phyloP scores from a whole-genome alignment of 2,113 vertebrate genomes.

The Oreochromis spilurus region DNA sequence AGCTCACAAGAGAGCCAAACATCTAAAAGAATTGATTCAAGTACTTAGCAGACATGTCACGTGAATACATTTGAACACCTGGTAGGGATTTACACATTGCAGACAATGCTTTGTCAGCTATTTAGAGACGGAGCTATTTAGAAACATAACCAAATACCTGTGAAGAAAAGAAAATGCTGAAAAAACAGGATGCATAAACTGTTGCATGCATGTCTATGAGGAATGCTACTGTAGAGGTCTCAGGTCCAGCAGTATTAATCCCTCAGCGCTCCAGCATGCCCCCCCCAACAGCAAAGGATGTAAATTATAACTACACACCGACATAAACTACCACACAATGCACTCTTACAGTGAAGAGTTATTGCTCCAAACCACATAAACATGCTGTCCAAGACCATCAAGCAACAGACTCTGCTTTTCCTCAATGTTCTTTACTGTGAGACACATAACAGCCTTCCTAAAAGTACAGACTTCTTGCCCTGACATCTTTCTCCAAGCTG shows the following conservation, averaged over 20 bases:
- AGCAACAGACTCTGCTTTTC: neutral
- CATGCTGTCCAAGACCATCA: neutral
- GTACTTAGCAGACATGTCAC: conserved; percentile 9
- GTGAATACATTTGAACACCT: conserved; percentile 37
- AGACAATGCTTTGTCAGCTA: conserved; percentile 30
- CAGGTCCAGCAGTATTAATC: neutral
- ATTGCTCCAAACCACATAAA: neutral
- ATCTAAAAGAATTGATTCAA: neutral
- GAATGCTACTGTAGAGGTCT: neutral
- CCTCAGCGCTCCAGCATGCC: neutral
- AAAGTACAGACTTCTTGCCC: conserved; percentile 11
- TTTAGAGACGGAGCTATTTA: neutral
- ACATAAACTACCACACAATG: neutral
- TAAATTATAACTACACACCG: neutral
- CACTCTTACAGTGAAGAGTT: neutral
- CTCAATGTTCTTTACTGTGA: neutral
- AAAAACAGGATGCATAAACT: neutral
- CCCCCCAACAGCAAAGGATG: neutral
- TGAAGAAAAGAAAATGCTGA: neutral
- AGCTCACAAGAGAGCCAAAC: conserved; percentile 29
- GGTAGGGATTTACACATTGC: conserved; percentile 18
- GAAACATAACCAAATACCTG: neutral
- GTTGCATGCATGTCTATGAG: neutral
- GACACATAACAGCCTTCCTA: neutral
- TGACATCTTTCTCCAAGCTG: conserved; percentile 22